phyloP scores from a whole-genome alignment of 2,797 vertebrate genomes.

The Crocodylus rhombifer region DNA sequence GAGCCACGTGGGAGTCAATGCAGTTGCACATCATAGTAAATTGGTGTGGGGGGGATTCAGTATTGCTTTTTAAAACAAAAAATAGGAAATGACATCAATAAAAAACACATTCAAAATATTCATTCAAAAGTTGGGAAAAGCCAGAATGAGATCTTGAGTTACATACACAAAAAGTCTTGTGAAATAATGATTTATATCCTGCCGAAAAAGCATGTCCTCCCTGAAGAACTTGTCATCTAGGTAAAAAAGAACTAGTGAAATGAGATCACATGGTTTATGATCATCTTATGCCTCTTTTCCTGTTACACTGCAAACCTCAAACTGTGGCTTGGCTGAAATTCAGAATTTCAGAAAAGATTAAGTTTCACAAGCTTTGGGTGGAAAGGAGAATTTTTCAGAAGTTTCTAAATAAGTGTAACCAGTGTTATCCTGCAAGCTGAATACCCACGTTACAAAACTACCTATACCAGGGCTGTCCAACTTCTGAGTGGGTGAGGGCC shows the following conservation, averaged over 20 bases:
- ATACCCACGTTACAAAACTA: background rate
- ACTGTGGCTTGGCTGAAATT: background rate
- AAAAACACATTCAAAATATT: background rate
- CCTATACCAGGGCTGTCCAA: no score
- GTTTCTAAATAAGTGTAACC: slow-evolving; percentile 16
- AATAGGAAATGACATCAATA: slow-evolving; percentile 6
- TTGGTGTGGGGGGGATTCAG: background rate
- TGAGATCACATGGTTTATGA: background rate
- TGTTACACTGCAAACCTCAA: background rate
- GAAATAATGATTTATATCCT: slow-evolving; percentile 30
- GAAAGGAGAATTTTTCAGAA: slow-evolving; percentile 14
- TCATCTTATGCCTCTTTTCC: no score
- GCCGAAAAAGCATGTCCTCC: background rate
- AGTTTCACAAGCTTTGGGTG: background rate
- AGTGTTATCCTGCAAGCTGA: background rate
- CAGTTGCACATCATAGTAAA: slow-evolving; percentile 39
- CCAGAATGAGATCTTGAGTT: slow-evolving; percentile 1
- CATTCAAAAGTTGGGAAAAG: background rate
- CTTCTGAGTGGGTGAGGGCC: no score
- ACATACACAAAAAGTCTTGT: slow-evolving; percentile 11
- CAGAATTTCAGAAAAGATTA: slow-evolving; percentile 35
- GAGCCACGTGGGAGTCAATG: slow-evolving; percentile 6
- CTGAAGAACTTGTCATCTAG: slow-evolving; percentile 8
- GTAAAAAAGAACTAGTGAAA: slow-evolving; percentile 51
- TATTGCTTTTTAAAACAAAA: background rate